Percentiles rank a stretch among this genome's conserved stretches.
phyloP scores from a whole-genome alignment of 2,113 vertebrate species.

The Halichoerus grypus region DNA sequence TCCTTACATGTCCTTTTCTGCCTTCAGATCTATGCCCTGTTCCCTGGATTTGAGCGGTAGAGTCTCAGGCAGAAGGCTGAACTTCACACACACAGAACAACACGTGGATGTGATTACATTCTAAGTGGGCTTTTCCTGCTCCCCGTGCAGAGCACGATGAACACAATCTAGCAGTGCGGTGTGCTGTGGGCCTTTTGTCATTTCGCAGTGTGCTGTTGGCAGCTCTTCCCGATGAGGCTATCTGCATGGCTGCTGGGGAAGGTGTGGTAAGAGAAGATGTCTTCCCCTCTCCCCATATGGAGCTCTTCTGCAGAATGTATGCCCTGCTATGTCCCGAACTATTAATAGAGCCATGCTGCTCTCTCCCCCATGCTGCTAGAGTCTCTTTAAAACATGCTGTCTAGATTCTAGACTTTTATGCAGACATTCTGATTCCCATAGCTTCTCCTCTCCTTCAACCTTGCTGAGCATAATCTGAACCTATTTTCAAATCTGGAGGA shows the following conservation, averaged over 20 bases:
- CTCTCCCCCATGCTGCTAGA: conserved; percentile 66
- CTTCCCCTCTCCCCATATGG: conserved; percentile 56
- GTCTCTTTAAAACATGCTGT: neutral
- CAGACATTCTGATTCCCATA: conserved; percentile 28
- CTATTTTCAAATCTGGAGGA: conserved; percentile 33
- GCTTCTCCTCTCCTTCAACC: neutral
- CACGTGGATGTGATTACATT: neutral
- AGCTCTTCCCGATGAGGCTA: conserved; percentile 59
- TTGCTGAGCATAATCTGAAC: neutral
- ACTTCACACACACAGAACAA: neutral
- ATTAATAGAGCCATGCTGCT: conserved; percentile 71
- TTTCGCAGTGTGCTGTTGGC: conserved; percentile 32
- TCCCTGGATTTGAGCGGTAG: conserved; percentile 52
- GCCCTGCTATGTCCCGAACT: conserved; percentile 76
- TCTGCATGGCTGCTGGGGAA: conserved; percentile 22
- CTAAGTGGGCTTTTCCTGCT: conserved; percentile 6
- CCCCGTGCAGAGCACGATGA: neutral
- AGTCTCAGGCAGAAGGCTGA: neutral
- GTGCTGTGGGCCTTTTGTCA: conserved; percentile 52
- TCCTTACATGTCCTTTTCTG: conserved; percentile 63
- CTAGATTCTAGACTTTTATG: conserved; percentile 1
- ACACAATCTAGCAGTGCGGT: neutral
- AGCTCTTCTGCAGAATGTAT: conserved; percentile 46
- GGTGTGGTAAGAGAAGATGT: conserved; percentile 69
- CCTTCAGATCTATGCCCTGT: neutral